A percentile compares a stretch with the other conserved stretches of the same genome.
These are phyloP conservation scores for Parelbella ahira DNA, from an alignment of 2,888 invertebrate species.

Conservation along the genomic window DNA sequence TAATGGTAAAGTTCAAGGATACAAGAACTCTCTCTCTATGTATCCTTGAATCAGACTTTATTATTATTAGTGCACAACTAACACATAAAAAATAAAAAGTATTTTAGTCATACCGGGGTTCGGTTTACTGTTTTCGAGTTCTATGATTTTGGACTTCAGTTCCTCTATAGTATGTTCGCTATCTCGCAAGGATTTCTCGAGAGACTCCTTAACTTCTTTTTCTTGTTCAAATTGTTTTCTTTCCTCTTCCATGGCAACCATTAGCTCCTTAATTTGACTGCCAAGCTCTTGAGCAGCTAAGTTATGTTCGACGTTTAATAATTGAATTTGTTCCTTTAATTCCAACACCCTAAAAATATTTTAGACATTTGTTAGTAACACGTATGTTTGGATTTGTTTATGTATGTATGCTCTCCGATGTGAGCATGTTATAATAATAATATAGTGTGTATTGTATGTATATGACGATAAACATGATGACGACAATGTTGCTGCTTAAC, in stretches of 20 bases:
- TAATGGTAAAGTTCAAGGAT: too few relatives aligned
- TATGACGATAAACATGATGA: too few relatives aligned
- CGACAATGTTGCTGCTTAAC: too few relatives aligned
- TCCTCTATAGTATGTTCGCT: constrained; percentile 47
- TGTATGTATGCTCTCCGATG: too few relatives aligned
- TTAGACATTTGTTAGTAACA: too few relatives aligned
- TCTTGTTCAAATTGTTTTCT: constrained; percentile 40
- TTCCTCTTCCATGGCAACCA: constrained; percentile 47
- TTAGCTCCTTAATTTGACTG: constrained; percentile 51
- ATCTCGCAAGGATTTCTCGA: constrained; percentile 43
- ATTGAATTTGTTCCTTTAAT: constrained; percentile 58
- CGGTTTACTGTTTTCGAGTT: constrained; percentile 54
- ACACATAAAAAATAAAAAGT: constrained; percentile 17
- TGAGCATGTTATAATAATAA: too few relatives aligned
- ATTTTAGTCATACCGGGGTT: constrained; percentile 48
- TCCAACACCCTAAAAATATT: constrained; percentile 44
- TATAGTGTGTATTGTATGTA: too few relatives aligned
- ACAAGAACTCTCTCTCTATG: too few relatives aligned
- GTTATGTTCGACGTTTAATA: constrained; percentile 48
- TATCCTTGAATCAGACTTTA: too few relatives aligned
- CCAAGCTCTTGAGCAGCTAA: constrained; percentile 47
- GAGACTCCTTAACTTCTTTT: constrained; percentile 42
- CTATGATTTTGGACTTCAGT: constrained; percentile 51
- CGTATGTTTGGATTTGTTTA: too few relatives aligned
- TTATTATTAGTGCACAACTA: too few relatives aligned